Percentiles rank a stretch among this genome's conserved stretches.
These are phyloP conservation scores for Galerucella calmariensis DNA, from an alignment of 2,888 invertebrate genomes.

Conservation along the genomic window DNA sequence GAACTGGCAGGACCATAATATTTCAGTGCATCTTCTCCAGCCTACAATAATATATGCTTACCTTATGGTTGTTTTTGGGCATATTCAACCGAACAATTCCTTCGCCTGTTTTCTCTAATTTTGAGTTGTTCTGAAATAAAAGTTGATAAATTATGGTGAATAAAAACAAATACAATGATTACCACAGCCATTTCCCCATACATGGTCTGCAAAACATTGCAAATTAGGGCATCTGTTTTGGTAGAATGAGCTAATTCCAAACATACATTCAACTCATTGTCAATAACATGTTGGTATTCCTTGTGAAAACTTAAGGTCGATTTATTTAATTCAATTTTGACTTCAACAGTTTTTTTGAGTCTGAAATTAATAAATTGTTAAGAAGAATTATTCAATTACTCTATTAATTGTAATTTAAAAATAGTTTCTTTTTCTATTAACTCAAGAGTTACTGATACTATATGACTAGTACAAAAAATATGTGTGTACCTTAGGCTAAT, in stretches of 20 bases:
- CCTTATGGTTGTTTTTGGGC: background rate
- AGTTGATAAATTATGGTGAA: background rate
- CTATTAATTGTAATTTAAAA: too few relatives aligned
- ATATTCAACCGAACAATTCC: background rate
- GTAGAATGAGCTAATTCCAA: background rate
- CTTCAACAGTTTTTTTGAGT: background rate
- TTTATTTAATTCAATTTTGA: background rate
- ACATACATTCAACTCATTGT: background rate
- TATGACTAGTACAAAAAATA: too few relatives aligned
- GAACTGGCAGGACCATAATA: too few relatives aligned
- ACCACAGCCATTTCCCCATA: background rate
- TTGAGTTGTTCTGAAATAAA: background rate
- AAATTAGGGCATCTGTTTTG: background rate
- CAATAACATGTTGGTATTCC: background rate
- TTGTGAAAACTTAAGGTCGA: background rate
- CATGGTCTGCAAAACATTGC: background rate
- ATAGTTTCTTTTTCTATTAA: too few relatives aligned
- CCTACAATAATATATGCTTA: background rate
- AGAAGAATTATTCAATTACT: background rate
- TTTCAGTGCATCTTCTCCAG: too few relatives aligned
- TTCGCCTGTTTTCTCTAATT: background rate
- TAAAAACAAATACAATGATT: background rate
- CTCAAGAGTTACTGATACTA: too few relatives aligned
- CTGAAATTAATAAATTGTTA: background rate
- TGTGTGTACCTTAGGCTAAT: too few relatives aligned